Conservation (phyloP, 2,797 vertebrate species). For the Macroramphosus scolopax region DNA sequence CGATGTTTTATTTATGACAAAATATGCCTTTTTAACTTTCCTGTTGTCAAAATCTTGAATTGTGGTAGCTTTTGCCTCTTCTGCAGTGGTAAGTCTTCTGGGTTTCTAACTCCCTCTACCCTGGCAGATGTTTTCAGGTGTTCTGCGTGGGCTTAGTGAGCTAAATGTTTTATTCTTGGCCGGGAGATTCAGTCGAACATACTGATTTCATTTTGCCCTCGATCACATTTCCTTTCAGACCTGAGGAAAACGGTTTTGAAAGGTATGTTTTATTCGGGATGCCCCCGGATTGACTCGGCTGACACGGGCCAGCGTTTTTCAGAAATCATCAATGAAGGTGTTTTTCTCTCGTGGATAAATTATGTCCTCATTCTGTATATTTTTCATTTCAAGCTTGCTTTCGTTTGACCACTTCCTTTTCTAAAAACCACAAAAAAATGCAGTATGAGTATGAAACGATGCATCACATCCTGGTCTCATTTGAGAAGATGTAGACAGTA, state of each 20-base stretch:
- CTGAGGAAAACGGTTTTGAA: constrained; percentile 34
- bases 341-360: constrained; percentile 32
- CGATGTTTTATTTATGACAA: constrained; percentile 81
- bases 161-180: constrained; percentile 61
- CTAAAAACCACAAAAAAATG: constrained; percentile 25
- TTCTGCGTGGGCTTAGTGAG: constrained; percentile 63
- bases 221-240: constrained; percentile 47
- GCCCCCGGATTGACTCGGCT: constrained; percentile 34
- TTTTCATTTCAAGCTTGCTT: constrained; percentile 29
- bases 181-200: constrained; percentile 50
- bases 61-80: constrained; percentile 61
- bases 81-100: constrained; percentile 54
- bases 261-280: constrained; percentile 33
- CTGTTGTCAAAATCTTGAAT: constrained; percentile 67
- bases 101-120: constrained; percentile 60
- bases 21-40: constrained; percentile 74
- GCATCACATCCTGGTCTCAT: constrained; percentile 52
- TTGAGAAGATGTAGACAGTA: constrained; percentile 56
- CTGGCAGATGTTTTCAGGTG: constrained; percentile 72
- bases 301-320: constrained; percentile 22
- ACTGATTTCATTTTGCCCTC: constrained; percentile 45
- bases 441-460: constrained; percentile 37
- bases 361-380: constrained; percentile 8
- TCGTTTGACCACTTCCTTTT: constrained; percentile 45
- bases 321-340: constrained; percentile 22